Conservation (phyloP, 2,113 vertebrate species). For the Chionomys nivalis region DNA sequence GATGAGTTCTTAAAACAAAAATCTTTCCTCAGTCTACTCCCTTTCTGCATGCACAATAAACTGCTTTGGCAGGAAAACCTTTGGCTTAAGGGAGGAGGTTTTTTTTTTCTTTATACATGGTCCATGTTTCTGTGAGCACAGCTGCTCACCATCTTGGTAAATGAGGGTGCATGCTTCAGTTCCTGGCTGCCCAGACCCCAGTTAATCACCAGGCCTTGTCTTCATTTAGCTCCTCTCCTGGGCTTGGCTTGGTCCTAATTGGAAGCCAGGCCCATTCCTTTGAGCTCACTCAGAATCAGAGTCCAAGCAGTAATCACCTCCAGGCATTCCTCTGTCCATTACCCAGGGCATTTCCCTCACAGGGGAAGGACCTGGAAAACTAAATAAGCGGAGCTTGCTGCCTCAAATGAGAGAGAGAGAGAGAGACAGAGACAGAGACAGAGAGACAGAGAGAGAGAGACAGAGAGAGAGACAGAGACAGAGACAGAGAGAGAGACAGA, state of each 20-base stretch:
- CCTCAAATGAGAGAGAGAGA: not conserved
- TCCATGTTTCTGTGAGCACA: constrained; percentile 34
- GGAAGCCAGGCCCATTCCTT: constrained; percentile 60
- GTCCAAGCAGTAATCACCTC: constrained; percentile 49
- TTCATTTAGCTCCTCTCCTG: constrained; percentile 65
- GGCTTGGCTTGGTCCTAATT: constrained; percentile 28
- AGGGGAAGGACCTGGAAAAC: constrained; percentile 19
- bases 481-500: too few species aligned
- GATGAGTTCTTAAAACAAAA: not conserved
- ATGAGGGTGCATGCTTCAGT: not conserved
- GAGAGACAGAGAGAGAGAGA: not conserved
- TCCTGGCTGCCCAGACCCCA: constrained; percentile 50
- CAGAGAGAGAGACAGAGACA: not conserved
- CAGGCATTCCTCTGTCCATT: constrained; percentile 47
- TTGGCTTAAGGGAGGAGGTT: not conserved
- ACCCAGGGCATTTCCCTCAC: constrained; percentile 14
- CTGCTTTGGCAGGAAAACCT: not conserved
- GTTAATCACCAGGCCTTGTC: constrained; percentile 42
- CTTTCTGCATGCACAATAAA: not conserved
- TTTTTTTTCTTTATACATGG: constrained; percentile 38
- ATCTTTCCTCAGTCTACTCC: not conserved
- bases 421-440: not conserved
- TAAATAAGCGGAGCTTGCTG: constrained; percentile 42
- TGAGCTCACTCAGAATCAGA: constrained; percentile 57
- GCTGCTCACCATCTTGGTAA: constrained; percentile 68